Evolutionary conservation across 1,140 invertebrate species (phyloP).

Genomic region (Formica selysi): DNA sequence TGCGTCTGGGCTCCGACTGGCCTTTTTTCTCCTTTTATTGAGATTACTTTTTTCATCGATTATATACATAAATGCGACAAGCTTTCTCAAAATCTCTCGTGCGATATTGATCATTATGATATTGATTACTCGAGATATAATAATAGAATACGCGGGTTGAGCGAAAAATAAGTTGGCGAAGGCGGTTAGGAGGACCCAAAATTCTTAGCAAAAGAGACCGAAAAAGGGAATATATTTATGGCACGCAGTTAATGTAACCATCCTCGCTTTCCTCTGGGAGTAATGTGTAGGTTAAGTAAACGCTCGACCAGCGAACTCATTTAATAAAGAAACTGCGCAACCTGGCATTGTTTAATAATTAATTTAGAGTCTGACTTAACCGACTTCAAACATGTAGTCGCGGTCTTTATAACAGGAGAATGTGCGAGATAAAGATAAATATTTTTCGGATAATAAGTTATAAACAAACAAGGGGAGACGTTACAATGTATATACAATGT

Average conservation of each 20-base stretch:
- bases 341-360: constrained; percentile 75
- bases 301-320: constrained; percentile 68
- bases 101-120: background rate
- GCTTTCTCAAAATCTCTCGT: background rate
- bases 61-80: background rate
- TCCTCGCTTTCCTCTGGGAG: constrained; percentile 33
- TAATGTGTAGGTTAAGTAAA: constrained; percentile 79
- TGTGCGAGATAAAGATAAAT: constrained; percentile 31
- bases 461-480: background rate
- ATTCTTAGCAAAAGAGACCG: background rate
- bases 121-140: constrained; percentile 22
- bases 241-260: constrained; percentile 53
- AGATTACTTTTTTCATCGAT: background rate
- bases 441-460: constrained; percentile 11
- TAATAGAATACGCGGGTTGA: background rate
- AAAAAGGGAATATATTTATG: constrained; percentile 32
- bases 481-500: background rate
- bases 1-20: no score
- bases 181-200: background rate
- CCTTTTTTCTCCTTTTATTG: background rate
- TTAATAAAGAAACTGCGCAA: constrained; percentile 78
- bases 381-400: background rate
- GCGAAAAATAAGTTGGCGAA: background rate
- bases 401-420: constrained; percentile 22
- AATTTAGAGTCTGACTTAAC: constrained; percentile 69